Evolutionary conservation across 2,888 invertebrate species (phyloP), one percentile per base, ranked within the genome.

Genomic region (Gastracanthus pulcherrimus): DNA sequence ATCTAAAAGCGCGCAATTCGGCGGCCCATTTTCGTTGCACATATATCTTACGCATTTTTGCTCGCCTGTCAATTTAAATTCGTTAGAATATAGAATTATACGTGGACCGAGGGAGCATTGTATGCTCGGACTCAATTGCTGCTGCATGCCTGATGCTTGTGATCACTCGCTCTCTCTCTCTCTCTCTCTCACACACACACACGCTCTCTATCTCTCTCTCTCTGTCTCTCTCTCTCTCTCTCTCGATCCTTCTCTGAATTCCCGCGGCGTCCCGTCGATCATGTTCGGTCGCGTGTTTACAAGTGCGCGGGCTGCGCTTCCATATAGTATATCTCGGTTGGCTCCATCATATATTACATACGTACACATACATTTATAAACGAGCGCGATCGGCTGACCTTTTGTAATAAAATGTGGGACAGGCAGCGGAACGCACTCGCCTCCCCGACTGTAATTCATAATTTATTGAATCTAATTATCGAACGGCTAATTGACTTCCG

Each of bases 381-480:
- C n/a, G n/a, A n/a, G n/a, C n/a, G n/a, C n/a, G n/a, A 26, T 23
- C 11, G 23, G 11, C 19, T 3, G 23, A 13, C 4, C n/a, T 55
- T 26, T n/a, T 9, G 55, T 23, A 26, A 55, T 3, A 26, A 55
- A 26, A 55, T 26, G 13, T 55, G 55, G 55, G 55, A 19, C 55
- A 23, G n/a, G n/a, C n/a, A n/a, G n/a, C n/a, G n/a, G n/a, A n/a
- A n/a, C n/a, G n/a, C n/a, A n/a, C n/a, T n/a, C 26, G 7, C 9
- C 55, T 26, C 23, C n/a, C 36, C 2, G 13, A 23, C 9, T 9
- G 23, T 34, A 48, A 75, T 75, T 75, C 36, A 66, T 75, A 75
- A 75, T 66, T 75, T 38, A 64, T 75, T 26, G 66, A 60, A 75
- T 75, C 66, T 75, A 75, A 75, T 75, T 75, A 75, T 16, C 48